Evolutionary conservation across 1,140 invertebrate genomes (phyloP).

Genomic region (Musca domestica): DNA sequence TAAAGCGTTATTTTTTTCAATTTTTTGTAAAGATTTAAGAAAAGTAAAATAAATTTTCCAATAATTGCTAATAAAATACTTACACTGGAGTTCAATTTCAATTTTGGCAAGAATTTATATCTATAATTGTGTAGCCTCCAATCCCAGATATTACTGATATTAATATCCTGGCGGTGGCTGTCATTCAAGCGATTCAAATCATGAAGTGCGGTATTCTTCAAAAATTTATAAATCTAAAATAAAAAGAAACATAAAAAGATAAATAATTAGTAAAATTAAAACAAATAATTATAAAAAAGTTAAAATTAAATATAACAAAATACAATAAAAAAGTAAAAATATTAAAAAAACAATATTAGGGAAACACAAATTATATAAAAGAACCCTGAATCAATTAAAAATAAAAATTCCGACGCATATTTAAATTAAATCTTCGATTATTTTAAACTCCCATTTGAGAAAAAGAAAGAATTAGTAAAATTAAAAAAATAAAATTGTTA

Average conservation of each 20-base stretch:
- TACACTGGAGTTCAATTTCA: conserved; percentile 49
- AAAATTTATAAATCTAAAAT: conserved; percentile 43
- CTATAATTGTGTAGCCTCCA: conserved; percentile 46
- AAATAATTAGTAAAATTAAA: conserved; percentile 21
- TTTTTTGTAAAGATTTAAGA: too few relatives aligned
- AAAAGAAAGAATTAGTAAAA: too few relatives aligned
- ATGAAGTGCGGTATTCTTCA: conserved; percentile 39
- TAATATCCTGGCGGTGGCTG: conserved; percentile 39
- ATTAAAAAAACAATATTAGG: too few relatives aligned
- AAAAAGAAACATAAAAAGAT: background rate
- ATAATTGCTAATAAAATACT: conserved; percentile 18
- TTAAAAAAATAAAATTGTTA: background rate
- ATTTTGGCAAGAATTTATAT: conserved; percentile 49
- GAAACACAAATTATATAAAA: background rate
- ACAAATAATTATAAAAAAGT: background rate
- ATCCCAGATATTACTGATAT: conserved; percentile 44
- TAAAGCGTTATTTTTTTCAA: too few relatives aligned
- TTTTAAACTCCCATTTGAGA: too few relatives aligned
- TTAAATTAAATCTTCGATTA: too few relatives aligned
- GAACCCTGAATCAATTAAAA: too few relatives aligned
- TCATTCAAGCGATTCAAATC: conserved; percentile 41
- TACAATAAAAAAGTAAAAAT: background rate
- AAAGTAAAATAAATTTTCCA: background rate
- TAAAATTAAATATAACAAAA: background rate
- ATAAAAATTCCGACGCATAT: too few relatives aligned